Evolutionary conservation across 2,797 vertebrate species (phyloP).

Genomic region (Simalia tracyae): DNA sequence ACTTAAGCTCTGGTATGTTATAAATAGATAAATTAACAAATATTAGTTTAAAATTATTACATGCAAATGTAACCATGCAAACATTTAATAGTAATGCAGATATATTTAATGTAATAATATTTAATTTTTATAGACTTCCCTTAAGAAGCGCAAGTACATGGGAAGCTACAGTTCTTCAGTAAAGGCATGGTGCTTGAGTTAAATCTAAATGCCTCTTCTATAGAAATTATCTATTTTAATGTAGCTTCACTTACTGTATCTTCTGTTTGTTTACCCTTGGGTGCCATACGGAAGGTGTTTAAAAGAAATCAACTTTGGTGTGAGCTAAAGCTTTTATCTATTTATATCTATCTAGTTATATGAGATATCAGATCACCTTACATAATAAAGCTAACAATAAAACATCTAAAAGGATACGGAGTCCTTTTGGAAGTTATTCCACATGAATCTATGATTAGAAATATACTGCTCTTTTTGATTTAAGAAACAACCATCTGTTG

Average conservation of each 20-base stretch:
- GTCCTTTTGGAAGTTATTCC: constrained; percentile 30
- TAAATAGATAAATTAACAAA: too few species aligned
- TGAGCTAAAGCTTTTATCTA: constrained; percentile 30
- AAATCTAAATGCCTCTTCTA: not conserved
- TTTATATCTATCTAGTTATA: not conserved
- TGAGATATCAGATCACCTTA: constrained; percentile 19
- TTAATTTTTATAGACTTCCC: not conserved
- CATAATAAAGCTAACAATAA: constrained; percentile 22
- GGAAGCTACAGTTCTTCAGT: not conserved
- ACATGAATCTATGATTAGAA: constrained; percentile 39
- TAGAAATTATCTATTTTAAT: fast-evolving
- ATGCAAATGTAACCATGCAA: too few species aligned
- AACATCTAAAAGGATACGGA: not conserved
- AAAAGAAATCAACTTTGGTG: constrained; percentile 12
- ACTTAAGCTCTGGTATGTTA: too few species aligned
- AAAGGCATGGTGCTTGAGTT: not conserved
- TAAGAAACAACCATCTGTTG: constrained; percentile 26
- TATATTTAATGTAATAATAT: not conserved
- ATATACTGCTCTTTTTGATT: constrained; percentile 33
- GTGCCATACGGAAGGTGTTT: constrained; percentile 25
- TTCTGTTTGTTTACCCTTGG: not conserved
- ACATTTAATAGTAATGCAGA: not conserved
- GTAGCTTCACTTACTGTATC: not conserved
- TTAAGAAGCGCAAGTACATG: not conserved
- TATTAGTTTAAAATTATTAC: too few species aligned